phyloP scores from a whole-genome alignment of 2,113 vertebrate genomes.

The Romanogobio albipinnatus region DNA sequence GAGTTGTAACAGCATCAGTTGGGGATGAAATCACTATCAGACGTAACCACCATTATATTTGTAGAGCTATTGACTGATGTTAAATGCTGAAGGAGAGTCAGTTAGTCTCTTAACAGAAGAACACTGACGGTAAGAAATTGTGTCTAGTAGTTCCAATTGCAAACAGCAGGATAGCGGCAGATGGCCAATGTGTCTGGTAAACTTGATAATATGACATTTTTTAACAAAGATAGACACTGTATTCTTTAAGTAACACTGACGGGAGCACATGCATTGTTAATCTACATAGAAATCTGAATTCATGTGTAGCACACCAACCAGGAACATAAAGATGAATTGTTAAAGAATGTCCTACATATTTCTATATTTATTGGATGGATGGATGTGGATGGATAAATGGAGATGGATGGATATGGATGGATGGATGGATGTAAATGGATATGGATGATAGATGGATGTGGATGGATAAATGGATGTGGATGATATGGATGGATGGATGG shows the following conservation, averaged over 20 bases:
- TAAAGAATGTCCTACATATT: too few relatives aligned
- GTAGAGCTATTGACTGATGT: background rate
- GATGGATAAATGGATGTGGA: too few relatives aligned
- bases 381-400: too few relatives aligned
- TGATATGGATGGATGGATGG: too few relatives aligned
- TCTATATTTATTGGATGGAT: too few relatives aligned
- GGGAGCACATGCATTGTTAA: background rate
- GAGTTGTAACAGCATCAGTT: background rate
- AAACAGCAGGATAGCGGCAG: slow-evolving; percentile 7
- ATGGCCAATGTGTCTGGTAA: slow-evolving; percentile 1
- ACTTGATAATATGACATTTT: background rate
- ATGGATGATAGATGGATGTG: too few relatives aligned
- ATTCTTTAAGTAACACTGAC: background rate
- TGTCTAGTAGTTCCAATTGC: background rate
- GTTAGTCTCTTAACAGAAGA: background rate
- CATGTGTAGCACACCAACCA: too few relatives aligned
- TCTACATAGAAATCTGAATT: background rate
- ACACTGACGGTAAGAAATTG: slow-evolving; percentile 5
- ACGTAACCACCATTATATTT: background rate
- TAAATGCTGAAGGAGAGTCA: background rate
- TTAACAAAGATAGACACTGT: background rate
- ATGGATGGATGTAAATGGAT: too few relatives aligned
- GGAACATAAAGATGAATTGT: too few relatives aligned
- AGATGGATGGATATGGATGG: too few relatives aligned
- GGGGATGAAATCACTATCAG: background rate